Conservation (phyloP, 2,888 invertebrate species). For the Tigriopus californicus region DNA sequence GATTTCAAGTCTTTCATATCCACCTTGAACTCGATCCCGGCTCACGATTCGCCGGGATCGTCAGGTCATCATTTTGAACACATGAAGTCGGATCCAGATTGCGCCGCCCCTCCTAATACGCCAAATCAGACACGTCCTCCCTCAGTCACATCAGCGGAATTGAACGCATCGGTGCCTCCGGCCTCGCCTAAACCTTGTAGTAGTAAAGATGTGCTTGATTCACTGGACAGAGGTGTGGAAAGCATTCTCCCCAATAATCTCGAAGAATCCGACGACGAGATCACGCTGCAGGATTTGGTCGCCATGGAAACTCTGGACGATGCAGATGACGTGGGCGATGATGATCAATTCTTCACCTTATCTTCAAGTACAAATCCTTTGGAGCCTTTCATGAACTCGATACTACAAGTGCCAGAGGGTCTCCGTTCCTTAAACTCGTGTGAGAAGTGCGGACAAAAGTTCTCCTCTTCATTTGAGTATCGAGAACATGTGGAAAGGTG, state of each 20-base stretch:
- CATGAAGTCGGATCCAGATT: no score
- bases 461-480: background rate
- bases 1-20: constrained; percentile 10
- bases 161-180: background rate
- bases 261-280: constrained; percentile 8
- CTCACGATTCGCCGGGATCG: background rate
- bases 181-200: background rate
- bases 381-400: background rate
- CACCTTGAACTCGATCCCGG: background rate
- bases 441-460: background rate
- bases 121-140: background rate
- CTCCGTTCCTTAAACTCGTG: background rate
- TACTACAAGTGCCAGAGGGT: background rate
- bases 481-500: background rate
- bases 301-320: constrained; percentile 12
- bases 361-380: background rate
- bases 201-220: background rate
- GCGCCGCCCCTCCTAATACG: no score
- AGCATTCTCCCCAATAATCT: background rate
- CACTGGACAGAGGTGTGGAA: background rate
- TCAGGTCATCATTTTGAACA: background rate
- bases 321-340: background rate
- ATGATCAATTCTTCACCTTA: background rate
- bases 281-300: constrained; percentile 14
- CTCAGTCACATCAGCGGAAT: background rate